These are phyloP conservation scores for Tenthredo mesomela DNA, from an alignment of 2,888 invertebrate species.

Conservation along the genomic window DNA sequence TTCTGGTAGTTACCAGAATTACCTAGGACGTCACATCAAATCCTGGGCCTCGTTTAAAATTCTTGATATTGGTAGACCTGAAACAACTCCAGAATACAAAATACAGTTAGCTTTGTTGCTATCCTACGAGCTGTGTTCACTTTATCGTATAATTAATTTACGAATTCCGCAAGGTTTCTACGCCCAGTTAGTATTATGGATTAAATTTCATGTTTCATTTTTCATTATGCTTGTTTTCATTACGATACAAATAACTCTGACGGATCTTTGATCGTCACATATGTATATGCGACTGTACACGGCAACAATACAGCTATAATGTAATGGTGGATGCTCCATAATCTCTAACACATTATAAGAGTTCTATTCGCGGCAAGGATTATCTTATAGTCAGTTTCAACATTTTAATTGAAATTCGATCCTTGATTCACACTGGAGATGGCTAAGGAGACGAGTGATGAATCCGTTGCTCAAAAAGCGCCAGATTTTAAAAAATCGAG, in stretches of 20 bases:
- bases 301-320: constrained; percentile 26
- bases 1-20: no score
- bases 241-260: not conserved
- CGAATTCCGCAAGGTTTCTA: not conserved
- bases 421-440: not conserved
- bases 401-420: not conserved
- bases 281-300: not conserved
- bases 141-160: not conserved
- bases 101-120: constrained; percentile 60
- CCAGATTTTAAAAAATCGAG: not conserved
- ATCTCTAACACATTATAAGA: not conserved
- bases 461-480: constrained; percentile 11
- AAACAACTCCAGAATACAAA: constrained; percentile 16
- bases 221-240: not conserved
- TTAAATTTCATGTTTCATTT: not conserved
- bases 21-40: no score
- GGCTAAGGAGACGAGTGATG: not conserved
- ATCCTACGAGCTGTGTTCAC: constrained; percentile 37
- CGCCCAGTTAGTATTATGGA: constrained; percentile 5
- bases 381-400: not conserved
- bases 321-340: not conserved
- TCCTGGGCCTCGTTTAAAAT: not conserved
- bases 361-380: not conserved
- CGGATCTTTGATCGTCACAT: not conserved
- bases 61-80: constrained; percentile 6